Conservation (phyloP, 2,888 invertebrate species). For the Apotomis betuletana region DNA sequence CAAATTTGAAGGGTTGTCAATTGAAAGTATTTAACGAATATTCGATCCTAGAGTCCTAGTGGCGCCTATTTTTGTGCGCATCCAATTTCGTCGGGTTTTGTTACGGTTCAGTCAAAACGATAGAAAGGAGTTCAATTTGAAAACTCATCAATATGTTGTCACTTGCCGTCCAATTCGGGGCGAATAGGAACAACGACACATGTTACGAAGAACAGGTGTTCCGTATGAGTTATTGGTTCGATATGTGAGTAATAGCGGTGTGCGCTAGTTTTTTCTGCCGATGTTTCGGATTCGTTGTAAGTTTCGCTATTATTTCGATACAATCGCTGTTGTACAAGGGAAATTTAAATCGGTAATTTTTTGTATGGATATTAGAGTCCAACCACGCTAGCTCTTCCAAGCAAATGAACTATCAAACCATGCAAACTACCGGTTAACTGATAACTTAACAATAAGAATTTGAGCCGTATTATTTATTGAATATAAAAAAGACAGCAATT, state of each 20-base stretch:
- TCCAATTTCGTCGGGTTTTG: constrained; percentile 25
- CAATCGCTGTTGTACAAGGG: too few species aligned
- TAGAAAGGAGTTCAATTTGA: constrained; percentile 36
- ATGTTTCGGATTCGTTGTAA: constrained; percentile 5
- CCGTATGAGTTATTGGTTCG: constrained; percentile 59
- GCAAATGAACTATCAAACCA: too few species aligned
- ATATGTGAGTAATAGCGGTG: constrained; percentile 57
- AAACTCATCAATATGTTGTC: constrained; percentile 43
- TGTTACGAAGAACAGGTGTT: constrained; percentile 65
- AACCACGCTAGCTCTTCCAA: too few species aligned
- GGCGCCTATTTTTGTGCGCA: constrained; percentile 25
- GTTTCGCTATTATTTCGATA: background rate
- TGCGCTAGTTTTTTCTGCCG: constrained; percentile 13
- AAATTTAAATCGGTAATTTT: too few species aligned
- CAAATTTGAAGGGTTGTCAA: constrained; percentile 2
- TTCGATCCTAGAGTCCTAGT: background rate
- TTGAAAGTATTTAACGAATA: constrained; percentile 24
- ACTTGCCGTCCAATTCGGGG: constrained; percentile 34
- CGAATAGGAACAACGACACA: constrained; percentile 27
- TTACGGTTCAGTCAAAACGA: constrained; percentile 18
- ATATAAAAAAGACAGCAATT: too few species aligned
- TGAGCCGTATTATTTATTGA: too few species aligned
- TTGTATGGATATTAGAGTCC: too few species aligned
- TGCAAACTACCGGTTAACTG: too few species aligned
- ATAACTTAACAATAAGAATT: too few species aligned